These are phyloP conservation scores for Melieria crassipennis DNA, from an alignment of 2,888 invertebrate species.

Conservation along the genomic window DNA sequence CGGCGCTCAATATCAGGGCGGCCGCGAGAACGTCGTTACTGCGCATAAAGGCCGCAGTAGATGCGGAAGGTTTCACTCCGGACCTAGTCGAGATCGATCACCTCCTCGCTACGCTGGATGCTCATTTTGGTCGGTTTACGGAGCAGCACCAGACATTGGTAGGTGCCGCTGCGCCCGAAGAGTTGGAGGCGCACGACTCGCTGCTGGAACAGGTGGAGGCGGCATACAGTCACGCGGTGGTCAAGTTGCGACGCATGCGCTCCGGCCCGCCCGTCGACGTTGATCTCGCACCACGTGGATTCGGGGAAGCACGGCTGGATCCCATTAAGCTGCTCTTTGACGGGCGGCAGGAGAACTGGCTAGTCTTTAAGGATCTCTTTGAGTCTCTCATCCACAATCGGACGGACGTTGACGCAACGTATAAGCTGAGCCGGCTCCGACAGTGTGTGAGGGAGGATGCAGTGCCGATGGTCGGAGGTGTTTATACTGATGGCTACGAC, in stretches of 20 bases:
- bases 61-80: neutral
- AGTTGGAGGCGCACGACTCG: conserved; percentile 2
- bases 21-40: neutral
- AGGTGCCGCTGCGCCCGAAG: neutral
- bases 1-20: too few relatives aligned
- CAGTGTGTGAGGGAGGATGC: conserved; percentile 10
- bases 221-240: too few relatives aligned
- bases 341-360: conserved; percentile 12
- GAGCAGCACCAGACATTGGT: too few relatives aligned
- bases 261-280: too few relatives aligned
- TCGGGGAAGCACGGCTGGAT: conserved; percentile 56
- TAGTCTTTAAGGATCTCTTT: conserved; percentile 22
- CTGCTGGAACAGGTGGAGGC: neutral
- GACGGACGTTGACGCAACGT: conserved; percentile 1
- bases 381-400: conserved; percentile 18
- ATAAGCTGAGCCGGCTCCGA: conserved; percentile 22
- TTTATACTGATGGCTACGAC: conserved; percentile 28
- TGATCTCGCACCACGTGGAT: too few relatives aligned
- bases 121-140: too few relatives aligned
- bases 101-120: neutral
- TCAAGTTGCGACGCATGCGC: too few relatives aligned
- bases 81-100: neutral
- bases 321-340: conserved; percentile 7
- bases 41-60: neutral
- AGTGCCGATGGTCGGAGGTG: conserved; percentile 15